Evolutionary conservation across 2,888 invertebrate genomes (phyloP).

Genomic region (Falcaria lacertinaria): DNA sequence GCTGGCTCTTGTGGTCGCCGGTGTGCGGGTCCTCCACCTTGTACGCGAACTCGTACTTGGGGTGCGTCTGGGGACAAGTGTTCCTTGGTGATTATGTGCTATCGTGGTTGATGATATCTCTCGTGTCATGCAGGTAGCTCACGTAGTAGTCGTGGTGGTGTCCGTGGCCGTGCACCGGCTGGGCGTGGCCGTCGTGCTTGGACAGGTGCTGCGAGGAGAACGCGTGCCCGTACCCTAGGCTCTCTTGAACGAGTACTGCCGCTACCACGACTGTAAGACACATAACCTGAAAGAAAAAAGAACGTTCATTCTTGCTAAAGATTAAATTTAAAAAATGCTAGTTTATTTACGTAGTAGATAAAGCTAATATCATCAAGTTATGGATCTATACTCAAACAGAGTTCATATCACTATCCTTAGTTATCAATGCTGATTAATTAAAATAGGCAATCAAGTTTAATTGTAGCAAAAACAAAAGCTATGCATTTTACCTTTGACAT

Average conservation of each 20-base stretch:
- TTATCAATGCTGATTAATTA: no score
- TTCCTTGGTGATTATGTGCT: background rate
- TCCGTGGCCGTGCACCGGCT: constrained; percentile 5
- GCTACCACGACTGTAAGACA: constrained; percentile 1
- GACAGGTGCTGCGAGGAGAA: constrained; percentile 24
- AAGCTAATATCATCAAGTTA: no score
- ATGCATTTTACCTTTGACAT: background rate
- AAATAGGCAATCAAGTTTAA: no score
- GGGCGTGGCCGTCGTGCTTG: constrained; percentile 23
- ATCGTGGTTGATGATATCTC: background rate
- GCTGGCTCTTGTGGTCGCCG: constrained; percentile 77
- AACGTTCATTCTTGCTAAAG: no score
- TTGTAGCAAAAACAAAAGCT: background rate
- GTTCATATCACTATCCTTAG: no score
- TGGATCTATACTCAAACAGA: no score
- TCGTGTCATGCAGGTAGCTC: background rate
- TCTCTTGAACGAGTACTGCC: constrained; percentile 30
- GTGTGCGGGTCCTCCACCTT: constrained; percentile 74
- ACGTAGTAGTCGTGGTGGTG: constrained; percentile 6
- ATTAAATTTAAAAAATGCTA: no score
- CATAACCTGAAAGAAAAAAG: constrained; percentile 2
- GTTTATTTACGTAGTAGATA: no score
- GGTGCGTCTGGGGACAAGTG: constrained; percentile 13
- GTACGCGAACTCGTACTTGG: constrained; percentile 49
- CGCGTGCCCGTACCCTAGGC: constrained; percentile 39